A percentile compares a stretch with the other conserved stretches of the same genome.
Evolutionary conservation across 1,140 invertebrate genomes (phyloP).

Genomic region (Cotesia glomerata): DNA sequence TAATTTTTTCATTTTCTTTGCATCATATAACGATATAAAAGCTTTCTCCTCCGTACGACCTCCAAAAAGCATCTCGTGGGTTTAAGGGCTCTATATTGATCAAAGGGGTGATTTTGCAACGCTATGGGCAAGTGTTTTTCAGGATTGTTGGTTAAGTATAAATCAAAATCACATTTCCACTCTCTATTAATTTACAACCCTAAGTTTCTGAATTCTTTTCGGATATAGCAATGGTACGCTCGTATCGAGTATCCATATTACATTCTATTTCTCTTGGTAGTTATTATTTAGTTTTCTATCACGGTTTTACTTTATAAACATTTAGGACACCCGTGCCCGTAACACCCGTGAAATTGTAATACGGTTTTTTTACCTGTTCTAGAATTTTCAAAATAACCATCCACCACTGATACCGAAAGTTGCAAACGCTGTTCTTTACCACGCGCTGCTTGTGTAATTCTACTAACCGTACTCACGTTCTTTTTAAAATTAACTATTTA

Average conservation of each 20-base stretch:
- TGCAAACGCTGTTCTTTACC: slow-evolving; percentile 12
- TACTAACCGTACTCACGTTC: neutral
- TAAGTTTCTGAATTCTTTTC: neutral
- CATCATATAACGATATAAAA: slow-evolving; percentile 41
- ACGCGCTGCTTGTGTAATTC: neutral
- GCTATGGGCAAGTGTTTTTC: neutral
- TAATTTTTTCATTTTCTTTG: slow-evolving; percentile 43
- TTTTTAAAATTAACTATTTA: slow-evolving; percentile 15
- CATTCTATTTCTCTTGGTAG: neutral
- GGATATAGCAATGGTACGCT: neutral
- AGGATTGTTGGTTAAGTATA: neutral
- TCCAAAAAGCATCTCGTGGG: slow-evolving; percentile 43
- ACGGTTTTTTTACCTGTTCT: neutral
- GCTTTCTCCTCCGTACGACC: slow-evolving; percentile 51
- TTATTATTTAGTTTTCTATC: neutral
- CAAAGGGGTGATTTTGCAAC: neutral
- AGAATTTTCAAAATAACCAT: slow-evolving; percentile 12
- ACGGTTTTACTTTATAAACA: slow-evolving; percentile 19
- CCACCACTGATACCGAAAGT: slow-evolving; percentile 3
- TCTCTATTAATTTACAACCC: slow-evolving; percentile 21
- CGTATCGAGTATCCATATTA: slow-evolving; percentile 1
- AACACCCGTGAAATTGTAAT: neutral
- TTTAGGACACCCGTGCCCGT: neutral
- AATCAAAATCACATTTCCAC: slow-evolving; percentile 27
- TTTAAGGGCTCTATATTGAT: slow-evolving; percentile 7